Evolutionary conservation across 2,797 vertebrate genomes (phyloP).

Genomic region (Xerus rutilus): DNA sequence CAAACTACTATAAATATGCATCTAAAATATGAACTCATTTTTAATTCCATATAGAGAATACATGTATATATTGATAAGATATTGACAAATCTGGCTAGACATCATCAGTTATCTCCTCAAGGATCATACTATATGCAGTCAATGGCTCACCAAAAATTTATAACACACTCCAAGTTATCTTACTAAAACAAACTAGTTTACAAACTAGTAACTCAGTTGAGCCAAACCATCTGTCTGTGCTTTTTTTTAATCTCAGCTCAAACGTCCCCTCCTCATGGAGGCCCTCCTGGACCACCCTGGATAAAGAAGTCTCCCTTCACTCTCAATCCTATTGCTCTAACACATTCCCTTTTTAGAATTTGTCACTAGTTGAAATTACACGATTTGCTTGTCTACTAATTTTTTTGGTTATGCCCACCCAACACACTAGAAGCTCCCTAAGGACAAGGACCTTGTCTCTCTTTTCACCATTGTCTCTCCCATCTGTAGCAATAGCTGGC

Average conservation of each 20-base stretch:
- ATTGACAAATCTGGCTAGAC: neutral
- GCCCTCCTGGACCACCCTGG: neutral
- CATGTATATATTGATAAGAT: neutral
- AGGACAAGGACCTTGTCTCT: neutral
- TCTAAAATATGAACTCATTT: conserved; percentile 4
- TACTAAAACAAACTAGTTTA: neutral
- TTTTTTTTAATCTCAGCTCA: neutral
- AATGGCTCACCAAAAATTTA: neutral
- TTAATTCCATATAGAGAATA: neutral
- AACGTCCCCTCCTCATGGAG: neutral
- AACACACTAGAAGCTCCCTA: neutral
- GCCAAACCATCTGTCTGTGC: neutral
- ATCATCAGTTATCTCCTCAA: neutral
- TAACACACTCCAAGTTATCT: neutral
- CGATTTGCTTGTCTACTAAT: neutral
- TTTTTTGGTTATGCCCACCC: neutral
- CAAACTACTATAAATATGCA: neutral
- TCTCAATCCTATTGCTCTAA: neutral
- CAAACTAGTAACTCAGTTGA: neutral
- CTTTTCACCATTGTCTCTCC: neutral
- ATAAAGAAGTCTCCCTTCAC: neutral
- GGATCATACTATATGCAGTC: neutral
- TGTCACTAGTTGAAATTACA: neutral
- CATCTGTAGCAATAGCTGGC: neutral
- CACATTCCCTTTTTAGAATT: conserved; percentile 7